Conservation (phyloP, 2,113 vertebrate genomes). For the Eleginops maclovinus region DNA sequence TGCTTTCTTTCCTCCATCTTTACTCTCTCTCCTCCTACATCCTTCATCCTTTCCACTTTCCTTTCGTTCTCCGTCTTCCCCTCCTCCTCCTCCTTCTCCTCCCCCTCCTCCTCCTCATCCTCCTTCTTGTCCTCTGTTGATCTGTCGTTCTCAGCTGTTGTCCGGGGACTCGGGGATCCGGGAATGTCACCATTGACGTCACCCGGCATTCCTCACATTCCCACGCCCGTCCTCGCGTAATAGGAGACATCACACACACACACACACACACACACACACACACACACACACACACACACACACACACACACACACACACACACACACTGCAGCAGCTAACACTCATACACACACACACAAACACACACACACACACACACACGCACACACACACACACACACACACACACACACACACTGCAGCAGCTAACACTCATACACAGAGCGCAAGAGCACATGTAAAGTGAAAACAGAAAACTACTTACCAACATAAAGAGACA, state of each 20-base stretch:
- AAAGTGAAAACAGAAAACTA: no score
- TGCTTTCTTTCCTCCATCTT: neutral
- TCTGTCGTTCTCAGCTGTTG: constrained; percentile 84
- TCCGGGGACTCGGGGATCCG: constrained; percentile 68
- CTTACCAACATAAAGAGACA: no score
- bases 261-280: constrained; percentile 31
- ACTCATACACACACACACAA: neutral
- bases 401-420: neutral
- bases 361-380: neutral
- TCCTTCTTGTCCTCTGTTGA: constrained; percentile 35
- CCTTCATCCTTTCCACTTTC: neutral
- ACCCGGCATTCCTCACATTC: constrained; percentile 84
- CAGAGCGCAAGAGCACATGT: no score
- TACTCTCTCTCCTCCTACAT: neutral
- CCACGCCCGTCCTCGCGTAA: constrained; percentile 74
- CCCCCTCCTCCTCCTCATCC: no score
- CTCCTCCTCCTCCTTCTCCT: no score
- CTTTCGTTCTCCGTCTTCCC: neutral
- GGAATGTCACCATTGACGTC: constrained; percentile 88
- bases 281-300: constrained; percentile 9
- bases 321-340: no score
- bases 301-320: constrained; percentile 1
- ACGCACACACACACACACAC: neutral
- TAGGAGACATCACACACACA: constrained; percentile 61
- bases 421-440: no score